Conservation (phyloP, 92 coral and sea anemone genomes). For the Phymanthus crucifer region DNA sequence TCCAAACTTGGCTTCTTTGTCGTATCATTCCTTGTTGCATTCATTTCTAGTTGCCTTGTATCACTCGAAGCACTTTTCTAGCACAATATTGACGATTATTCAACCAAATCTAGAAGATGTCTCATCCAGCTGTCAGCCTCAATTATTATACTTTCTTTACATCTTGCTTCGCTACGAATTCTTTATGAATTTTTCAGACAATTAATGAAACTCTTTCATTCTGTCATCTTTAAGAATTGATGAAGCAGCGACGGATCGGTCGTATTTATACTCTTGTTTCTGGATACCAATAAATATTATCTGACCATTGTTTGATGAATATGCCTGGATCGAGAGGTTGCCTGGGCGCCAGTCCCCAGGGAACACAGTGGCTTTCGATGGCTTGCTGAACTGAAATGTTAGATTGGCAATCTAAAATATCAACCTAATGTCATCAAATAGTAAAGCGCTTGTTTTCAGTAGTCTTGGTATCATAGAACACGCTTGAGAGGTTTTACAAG, state of each 20-base stretch:
- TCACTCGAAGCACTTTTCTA: not conserved
- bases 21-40: slow-evolving; percentile 5
- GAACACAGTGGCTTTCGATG: too few relatives aligned
- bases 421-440: too few relatives aligned
- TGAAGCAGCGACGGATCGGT: not conserved
- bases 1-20: not conserved
- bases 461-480: too few relatives aligned
- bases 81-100: not conserved
- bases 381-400: too few relatives aligned
- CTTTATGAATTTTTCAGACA: not conserved
- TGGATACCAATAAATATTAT: too few relatives aligned
- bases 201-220: not conserved
- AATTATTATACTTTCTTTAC: not conserved
- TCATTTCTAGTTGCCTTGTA: not conserved
- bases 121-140: not conserved
- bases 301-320: too few relatives aligned
- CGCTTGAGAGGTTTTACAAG: too few relatives aligned
- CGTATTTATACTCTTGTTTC: not conserved
- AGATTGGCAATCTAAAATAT: too few relatives aligned
- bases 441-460: too few relatives aligned
- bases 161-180: not conserved
- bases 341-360: too few relatives aligned
- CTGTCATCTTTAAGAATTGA: not conserved
- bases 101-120: not conserved
- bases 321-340: too few relatives aligned